phyloP scores from a whole-genome alignment of 2,888 invertebrate species.

The Allacma fusca region DNA sequence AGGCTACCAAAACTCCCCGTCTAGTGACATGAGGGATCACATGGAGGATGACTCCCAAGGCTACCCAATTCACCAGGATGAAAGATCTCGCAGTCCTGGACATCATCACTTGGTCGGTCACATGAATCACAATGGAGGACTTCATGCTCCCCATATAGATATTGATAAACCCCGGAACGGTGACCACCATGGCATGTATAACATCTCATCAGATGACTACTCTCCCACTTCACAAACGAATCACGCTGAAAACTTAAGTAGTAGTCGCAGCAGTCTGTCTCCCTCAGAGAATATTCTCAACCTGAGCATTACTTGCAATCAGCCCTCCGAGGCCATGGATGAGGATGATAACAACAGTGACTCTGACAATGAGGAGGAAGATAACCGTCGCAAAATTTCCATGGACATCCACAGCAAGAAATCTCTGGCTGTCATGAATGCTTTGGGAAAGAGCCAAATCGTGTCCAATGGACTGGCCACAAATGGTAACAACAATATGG shows the following conservation, averaged over 20 bases:
- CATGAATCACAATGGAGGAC: slow-evolving; percentile 47
- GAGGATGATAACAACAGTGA: slow-evolving; percentile 58
- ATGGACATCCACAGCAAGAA: slow-evolving; percentile 1
- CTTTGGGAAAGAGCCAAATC: neutral
- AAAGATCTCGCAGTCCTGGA: slow-evolving; percentile 56
- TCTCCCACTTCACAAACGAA: slow-evolving; percentile 57
- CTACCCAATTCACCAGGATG: slow-evolving; percentile 53
- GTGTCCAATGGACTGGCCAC: neutral
- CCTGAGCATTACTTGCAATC: slow-evolving; percentile 58
- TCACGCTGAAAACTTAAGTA: slow-evolving; percentile 56
- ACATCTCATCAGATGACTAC: slow-evolving; percentile 63
- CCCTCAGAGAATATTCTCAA: slow-evolving; percentile 61
- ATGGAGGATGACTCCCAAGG: slow-evolving; percentile 30
- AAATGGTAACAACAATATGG: slow-evolving; percentile 65
- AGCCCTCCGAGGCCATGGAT: slow-evolving; percentile 54
- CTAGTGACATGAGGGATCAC: slow-evolving; percentile 35
- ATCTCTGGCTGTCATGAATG: neutral
- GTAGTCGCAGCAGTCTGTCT: slow-evolving; percentile 56
- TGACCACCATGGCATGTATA: slow-evolving; percentile 55
- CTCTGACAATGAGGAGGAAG: slow-evolving; percentile 46
- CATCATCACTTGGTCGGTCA: slow-evolving; percentile 50
- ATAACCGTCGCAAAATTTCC: neutral
- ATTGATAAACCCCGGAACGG: slow-evolving; percentile 56
- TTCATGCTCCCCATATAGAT: slow-evolving; percentile 56
- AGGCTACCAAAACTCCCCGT: slow-evolving; percentile 31